phyloP scores from a whole-genome alignment of 2,888 invertebrate genomes.

The Lasioglossum malachurum region DNA sequence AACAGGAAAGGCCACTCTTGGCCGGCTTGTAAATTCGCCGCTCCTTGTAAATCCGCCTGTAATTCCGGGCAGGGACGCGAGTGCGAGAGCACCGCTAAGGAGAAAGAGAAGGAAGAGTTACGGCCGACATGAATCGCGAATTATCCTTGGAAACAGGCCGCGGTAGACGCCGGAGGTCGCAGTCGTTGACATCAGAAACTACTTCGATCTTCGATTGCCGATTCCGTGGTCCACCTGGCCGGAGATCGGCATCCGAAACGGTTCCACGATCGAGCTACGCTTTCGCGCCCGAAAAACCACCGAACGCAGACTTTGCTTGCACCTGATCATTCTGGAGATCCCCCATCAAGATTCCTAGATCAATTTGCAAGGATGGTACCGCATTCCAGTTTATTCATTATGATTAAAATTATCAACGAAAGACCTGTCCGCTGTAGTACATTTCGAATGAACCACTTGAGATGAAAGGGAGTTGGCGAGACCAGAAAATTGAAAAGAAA shows the following conservation, averaged over 20 bases:
- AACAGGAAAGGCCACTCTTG: constrained; percentile 84
- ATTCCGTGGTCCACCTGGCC: constrained; percentile 61
- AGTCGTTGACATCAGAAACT: constrained; percentile 83
- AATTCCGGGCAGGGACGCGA: constrained; percentile 79
- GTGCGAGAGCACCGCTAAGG: constrained; percentile 72
- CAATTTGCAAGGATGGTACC: not conserved
- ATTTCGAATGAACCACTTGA: not conserved
- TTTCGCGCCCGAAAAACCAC: constrained; percentile 33
- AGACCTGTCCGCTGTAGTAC: not conserved
- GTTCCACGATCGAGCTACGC: constrained; percentile 32
- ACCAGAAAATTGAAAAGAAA: not conserved
- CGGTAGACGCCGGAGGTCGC: constrained; percentile 74
- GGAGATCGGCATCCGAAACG: constrained; percentile 55
- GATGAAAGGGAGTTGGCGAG: not conserved
- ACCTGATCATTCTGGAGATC: not conserved
- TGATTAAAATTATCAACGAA: not conserved
- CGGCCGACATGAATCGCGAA: constrained; percentile 83
- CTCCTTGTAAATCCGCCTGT: constrained; percentile 82
- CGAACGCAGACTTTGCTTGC: not conserved
- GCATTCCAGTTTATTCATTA: too few relatives aligned
- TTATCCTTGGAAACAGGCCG: constrained; percentile 79
- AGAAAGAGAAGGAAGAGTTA: constrained; percentile 78
- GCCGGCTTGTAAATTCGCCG: constrained; percentile 82
- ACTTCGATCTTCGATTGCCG: constrained; percentile 80
- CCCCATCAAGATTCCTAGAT: not conserved